Conservation (phyloP, 2,113 vertebrate genomes). For the Scortum barcoo region DNA sequence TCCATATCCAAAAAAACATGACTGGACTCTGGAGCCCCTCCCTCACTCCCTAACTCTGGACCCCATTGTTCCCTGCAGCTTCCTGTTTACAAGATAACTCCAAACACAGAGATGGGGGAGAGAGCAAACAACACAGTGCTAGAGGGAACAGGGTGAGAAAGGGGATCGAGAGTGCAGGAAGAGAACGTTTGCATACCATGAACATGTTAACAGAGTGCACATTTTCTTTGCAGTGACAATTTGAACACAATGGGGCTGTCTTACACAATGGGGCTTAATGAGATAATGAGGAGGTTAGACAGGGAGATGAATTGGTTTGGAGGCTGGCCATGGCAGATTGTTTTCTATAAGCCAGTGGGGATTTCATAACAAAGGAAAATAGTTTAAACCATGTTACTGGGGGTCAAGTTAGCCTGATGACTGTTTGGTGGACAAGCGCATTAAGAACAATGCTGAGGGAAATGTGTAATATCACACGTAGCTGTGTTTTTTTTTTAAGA, state of each 20-base stretch:
- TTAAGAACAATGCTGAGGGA: background rate
- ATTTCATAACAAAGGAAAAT: conserved; percentile 13
- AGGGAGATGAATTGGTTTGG: conserved; percentile 14
- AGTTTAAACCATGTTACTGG: background rate
- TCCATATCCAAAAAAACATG: conserved; percentile 60
- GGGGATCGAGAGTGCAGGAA: conserved; percentile 8
- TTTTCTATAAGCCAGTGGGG: conserved; percentile 20
- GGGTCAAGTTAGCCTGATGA: background rate
- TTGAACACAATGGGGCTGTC: conserved; percentile 24
- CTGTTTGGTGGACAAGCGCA: background rate
- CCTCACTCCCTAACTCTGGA: conserved; percentile 1
- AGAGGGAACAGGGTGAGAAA: background rate
- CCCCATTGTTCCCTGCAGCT: conserved; percentile 76
- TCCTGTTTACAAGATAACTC: conserved; percentile 81
- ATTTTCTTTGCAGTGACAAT: conserved; percentile 15
- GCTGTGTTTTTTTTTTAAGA: background rate
- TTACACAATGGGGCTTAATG: conserved; percentile 39
- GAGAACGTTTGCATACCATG: background rate
- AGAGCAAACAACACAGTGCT: background rate
- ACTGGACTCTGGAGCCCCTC: background rate
- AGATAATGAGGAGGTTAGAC: conserved; percentile 40
- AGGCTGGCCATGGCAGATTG: conserved; percentile 11
- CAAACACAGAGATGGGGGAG: conserved; percentile 33
- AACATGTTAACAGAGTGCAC: conserved; percentile 10
- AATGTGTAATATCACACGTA: background rate